Evolutionary conservation across 2,888 invertebrate genomes (phyloP), one percentile per base, ranked within the genome.

Genomic region (Drosophila tripunctata): DNA sequence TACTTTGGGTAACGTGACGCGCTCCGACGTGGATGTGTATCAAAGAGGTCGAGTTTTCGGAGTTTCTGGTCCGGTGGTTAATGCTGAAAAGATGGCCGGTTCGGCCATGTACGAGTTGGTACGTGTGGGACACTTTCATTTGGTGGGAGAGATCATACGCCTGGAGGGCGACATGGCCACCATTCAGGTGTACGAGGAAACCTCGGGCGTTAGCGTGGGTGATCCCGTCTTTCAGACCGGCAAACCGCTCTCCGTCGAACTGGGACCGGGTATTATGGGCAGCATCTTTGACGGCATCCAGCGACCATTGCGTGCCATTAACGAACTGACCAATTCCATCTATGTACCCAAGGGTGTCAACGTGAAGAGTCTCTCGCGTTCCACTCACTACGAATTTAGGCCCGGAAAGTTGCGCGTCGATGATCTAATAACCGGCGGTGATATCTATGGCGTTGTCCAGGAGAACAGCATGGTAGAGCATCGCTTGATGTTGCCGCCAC

Each of bases 71-170:
- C 99, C 99, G 97, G 99, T 99, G 92, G 99, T 99, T 36, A 99
- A 98, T 71, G 99, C 99, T 72, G 98, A 99, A 92, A 96, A 96
- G 91, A 99, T 99, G 99, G 95, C 98, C 66, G 99, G 99, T 56
- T 96, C 99, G 12, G 99, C 99, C 94, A 99, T 99, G 99, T 99
- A 99, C 95, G 99, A 99, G 93, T 92, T 99, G 93, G 99, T 99
- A 65, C 95, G 99, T 79, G 99, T 99, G 24, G 99, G 99, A 0
- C 98, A 99, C 92, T 94, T 95, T 83, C 98, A 99, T 92, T 93
- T 99, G 87, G 99, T 99, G 4, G 99, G 99, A 75, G 99, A 99
- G 93, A 99, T 99, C 92, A 99, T 99, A 92, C 96, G 99, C 92
- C 94, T 99, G 66, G 99, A 99, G 93, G 99, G 99, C 62, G 99